These are phyloP conservation scores for Drosophila stalkeri DNA, from an alignment of 2,888 invertebrate genomes.

Conservation along the genomic window DNA sequence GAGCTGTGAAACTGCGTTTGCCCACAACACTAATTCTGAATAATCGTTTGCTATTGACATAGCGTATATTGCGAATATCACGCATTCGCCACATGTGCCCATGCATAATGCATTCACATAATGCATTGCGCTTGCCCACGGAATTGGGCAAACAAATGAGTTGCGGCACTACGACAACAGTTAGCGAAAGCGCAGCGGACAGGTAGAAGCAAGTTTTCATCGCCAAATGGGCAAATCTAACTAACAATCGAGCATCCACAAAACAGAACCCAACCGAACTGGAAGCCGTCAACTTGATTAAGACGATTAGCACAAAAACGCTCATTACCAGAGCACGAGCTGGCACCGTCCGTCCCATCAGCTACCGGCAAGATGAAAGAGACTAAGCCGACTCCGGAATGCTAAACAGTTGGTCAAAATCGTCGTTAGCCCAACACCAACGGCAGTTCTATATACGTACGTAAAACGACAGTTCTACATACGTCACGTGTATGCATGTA, in stretches of 20 bases:
- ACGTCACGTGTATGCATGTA: not conserved
- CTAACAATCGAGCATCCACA: conserved; percentile 9
- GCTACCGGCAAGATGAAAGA: conserved; percentile 30
- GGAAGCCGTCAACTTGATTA: conserved; percentile 50
- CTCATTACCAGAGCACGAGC: conserved; percentile 51
- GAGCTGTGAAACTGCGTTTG: conserved; percentile 15
- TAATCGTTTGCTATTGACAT: conserved; percentile 13
- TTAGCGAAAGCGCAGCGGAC: not conserved
- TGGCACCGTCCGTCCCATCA: conserved; percentile 11
- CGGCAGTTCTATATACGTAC: not conserved
- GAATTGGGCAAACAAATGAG: conserved; percentile 3
- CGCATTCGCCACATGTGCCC: conserved; percentile 42
- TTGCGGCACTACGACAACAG: not conserved
- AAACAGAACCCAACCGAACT: not conserved
- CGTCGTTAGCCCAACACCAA: not conserved
- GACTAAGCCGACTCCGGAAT: conserved; percentile 7
- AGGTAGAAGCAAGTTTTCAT: conserved; percentile 12
- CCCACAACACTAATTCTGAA: conserved; percentile 6
- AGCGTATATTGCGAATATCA: conserved; percentile 18
- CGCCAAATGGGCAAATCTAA: not conserved
- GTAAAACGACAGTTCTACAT: not conserved
- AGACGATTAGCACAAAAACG: conserved; percentile 48
- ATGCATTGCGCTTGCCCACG: not conserved
- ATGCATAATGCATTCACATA: conserved; percentile 9
- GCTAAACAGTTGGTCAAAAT: conserved; percentile 16